These are phyloP conservation scores for Drosophila leontia DNA, from an alignment of 1,140 invertebrate genomes.

Conservation along the genomic window DNA sequence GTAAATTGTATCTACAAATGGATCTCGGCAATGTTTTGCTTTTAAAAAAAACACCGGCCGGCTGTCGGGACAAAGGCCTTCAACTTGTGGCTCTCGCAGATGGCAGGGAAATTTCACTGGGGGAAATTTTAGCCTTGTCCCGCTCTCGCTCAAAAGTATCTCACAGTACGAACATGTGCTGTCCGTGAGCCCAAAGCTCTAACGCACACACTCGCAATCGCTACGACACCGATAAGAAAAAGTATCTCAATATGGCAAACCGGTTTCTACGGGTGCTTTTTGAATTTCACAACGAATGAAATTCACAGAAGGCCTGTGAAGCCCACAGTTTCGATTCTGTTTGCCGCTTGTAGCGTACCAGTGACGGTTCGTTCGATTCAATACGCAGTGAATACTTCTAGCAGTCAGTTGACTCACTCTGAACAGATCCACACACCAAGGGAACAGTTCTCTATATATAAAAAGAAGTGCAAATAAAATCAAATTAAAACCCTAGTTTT, in stretches of 20 bases:
- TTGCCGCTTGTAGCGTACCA: slow-evolving; percentile 20
- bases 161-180: slow-evolving; percentile 6
- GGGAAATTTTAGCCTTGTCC: slow-evolving; percentile 28
- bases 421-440: slow-evolving; percentile 15
- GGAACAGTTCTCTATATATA: slow-evolving; percentile 26
- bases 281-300: slow-evolving; percentile 84
- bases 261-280: slow-evolving; percentile 68
- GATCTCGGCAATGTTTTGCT: slow-evolving; percentile 21
- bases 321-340: slow-evolving; percentile 37
- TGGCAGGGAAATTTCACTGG: slow-evolving; percentile 27
- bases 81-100: slow-evolving; percentile 31
- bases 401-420: slow-evolving; percentile 67
- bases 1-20: background rate
- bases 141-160: slow-evolving; percentile 15
- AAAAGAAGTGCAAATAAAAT: slow-evolving; percentile 12
- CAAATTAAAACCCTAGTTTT: slow-evolving; percentile 7
- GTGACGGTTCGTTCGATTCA: slow-evolving; percentile 25
- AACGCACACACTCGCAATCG: background rate
- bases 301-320: slow-evolving; percentile 45
- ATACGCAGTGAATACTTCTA: slow-evolving; percentile 57
- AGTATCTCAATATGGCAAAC: slow-evolving; percentile 68
- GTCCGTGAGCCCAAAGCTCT: slow-evolving; percentile 39
- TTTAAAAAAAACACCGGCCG: slow-evolving; percentile 45
- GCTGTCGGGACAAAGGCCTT: slow-evolving; percentile 16
- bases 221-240: slow-evolving; percentile 27